Evolutionary conservation across 2,888 invertebrate species (phyloP), one percentile per base, ranked within the genome.

Genomic region (Abrostola triplasia): DNA sequence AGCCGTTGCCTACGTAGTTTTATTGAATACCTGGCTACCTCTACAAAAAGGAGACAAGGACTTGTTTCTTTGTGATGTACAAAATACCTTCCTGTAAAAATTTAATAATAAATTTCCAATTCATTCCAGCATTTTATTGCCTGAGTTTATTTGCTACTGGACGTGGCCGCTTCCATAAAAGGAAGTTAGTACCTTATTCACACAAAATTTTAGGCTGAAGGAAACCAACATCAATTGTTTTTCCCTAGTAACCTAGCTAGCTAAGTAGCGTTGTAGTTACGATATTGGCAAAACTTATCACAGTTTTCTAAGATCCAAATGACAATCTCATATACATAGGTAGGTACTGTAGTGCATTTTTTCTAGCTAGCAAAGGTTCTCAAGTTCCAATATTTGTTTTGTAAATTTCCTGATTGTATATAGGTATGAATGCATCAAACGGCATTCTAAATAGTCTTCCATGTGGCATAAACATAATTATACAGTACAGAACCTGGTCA

Each of bases 51-150:
- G 35, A 11, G 37, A 11, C 36, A 41, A 41, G 48, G 48, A 60
- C 48, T 54, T 48, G 36, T 36, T 36, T 36, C 60, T 54, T 54
- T 49, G 48, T 47, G 44, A 59, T 37, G 44, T 44, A 44, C 12
- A 9, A 51, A 44, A 47, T 52, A 12, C 41, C 41, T 11, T 13
- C 37, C 37, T 35, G 7, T 38, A 36, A 48, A 54, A 54, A 60
- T 41, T 41, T 9, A 36, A 54, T 54, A 54, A 11, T n/a, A 10
- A 47, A 47, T 35, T 40, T 7, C 5, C 36, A 64, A n/a, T 11
- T 44, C 5, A 36, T 36, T 37, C 24, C 24, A 59, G 10, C 38
- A 5, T 52, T 44, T 38, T 38, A 13, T 38, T 38, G 8, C 7
- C 44, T 6, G 44, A 44, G 44, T 47, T 47, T 47, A 47, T 47